phyloP scores from a whole-genome alignment of 1,140 invertebrate species.

The Homalodisca vitripennis region DNA sequence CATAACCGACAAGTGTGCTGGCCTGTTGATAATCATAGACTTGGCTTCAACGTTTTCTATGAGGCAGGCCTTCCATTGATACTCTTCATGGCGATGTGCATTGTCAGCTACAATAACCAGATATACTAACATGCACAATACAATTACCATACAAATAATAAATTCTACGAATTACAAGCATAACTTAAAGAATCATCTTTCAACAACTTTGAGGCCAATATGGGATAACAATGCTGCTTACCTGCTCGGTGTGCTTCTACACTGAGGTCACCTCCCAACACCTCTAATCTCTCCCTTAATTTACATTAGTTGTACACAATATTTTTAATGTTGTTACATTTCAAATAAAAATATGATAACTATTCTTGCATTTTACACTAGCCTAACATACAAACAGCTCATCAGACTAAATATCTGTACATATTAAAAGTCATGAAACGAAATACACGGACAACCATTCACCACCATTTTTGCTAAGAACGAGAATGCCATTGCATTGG shows the following conservation, averaged over 20 bases:
- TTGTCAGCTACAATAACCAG: no score
- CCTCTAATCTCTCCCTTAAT: slow-evolving; percentile 20
- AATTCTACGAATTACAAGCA: background rate
- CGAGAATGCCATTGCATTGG: background rate
- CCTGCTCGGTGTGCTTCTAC: background rate
- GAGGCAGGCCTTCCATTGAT: no score
- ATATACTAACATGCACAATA: background rate
- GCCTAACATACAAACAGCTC: background rate
- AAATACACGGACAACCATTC: background rate
- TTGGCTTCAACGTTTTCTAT: no score
- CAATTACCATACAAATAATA: background rate
- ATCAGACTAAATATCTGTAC: no score
- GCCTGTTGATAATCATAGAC: no score
- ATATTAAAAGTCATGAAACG: background rate
- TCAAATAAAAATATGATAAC: no score
- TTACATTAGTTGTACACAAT: no score
- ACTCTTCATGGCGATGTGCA: no score
- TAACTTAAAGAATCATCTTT: background rate
- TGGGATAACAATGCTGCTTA: background rate
- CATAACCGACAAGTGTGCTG: no score
- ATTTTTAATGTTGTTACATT: no score
- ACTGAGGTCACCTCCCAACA: slow-evolving; percentile 28
- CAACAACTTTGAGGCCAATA: background rate
- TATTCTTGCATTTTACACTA: background rate
- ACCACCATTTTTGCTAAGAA: slow-evolving; percentile 12